Conservation (phyloP, 30 jellyfish, hydroid and myxozoan genomes). For the Pseudorhiza aurosa region DNA sequence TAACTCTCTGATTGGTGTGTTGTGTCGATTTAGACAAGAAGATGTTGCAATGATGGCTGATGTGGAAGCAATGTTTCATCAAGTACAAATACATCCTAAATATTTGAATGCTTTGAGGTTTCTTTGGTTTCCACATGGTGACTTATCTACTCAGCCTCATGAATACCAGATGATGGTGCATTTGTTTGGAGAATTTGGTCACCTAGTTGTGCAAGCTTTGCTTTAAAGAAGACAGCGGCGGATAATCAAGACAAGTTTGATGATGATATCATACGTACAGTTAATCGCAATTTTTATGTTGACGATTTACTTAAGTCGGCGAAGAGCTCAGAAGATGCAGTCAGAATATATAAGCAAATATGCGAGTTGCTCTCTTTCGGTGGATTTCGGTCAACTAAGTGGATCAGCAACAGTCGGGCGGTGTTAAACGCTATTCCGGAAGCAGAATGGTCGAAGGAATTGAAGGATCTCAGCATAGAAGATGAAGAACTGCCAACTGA, state of each 20-base stretch:
- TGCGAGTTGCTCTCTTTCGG: conserved; percentile 12
- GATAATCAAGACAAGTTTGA: conserved; percentile 28
- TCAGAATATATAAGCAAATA: neutral
- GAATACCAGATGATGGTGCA: conserved; percentile 70
- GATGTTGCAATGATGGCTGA: conserved; percentile 65
- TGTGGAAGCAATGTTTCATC: conserved; percentile 64
- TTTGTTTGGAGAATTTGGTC: conserved; percentile 52
- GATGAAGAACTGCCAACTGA: conserved; percentile 40
- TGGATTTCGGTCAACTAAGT: conserved; percentile 58
- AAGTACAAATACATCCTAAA: conserved; percentile 49
- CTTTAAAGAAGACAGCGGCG: conserved; percentile 45
- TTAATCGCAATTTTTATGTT: conserved; percentile 52
- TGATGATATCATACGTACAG: conserved; percentile 2
- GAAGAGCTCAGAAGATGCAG: conserved; percentile 13
- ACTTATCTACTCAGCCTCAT: neutral
- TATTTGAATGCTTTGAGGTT: conserved; percentile 46
- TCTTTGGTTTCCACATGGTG: conserved; percentile 67
- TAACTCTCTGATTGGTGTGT: conserved; percentile 58
- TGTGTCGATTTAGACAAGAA: conserved; percentile 42
- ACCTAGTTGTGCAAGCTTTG: conserved; percentile 62
- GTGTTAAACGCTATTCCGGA: conserved; percentile 53
- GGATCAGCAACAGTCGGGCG: neutral
- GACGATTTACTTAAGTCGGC: conserved; percentile 51
- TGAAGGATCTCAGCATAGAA: conserved; percentile 52
- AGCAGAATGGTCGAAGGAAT: conserved; percentile 17